These are phyloP conservation scores for Malurus elegans DNA, from an alignment of 2,113 vertebrate species.

Conservation along the genomic window DNA sequence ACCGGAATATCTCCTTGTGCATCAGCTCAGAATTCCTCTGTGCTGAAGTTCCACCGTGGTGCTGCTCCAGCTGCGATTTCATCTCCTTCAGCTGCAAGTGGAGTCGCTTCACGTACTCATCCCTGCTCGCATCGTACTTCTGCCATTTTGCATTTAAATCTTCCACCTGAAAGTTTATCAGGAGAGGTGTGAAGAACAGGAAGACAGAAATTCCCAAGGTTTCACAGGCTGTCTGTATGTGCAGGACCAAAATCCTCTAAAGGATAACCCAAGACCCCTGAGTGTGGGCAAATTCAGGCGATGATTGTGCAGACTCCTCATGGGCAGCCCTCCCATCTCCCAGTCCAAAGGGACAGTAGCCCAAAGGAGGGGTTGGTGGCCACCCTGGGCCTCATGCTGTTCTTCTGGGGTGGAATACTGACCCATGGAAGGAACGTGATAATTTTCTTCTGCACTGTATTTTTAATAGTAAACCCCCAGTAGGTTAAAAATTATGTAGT, in stretches of 20 bases:
- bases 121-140: slow-evolving; percentile 88
- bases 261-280: fast-evolving
- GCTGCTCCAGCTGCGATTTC: slow-evolving; percentile 25
- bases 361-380: not conserved
- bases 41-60: not conserved
- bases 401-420: not conserved
- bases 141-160: slow-evolving; percentile 92
- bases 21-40: slow-evolving; percentile 64
- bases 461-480: not conserved
- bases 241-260: not conserved
- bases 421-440: not conserved
- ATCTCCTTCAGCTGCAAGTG: slow-evolving; percentile 79
- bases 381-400: not conserved
- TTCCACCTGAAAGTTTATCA: slow-evolving; percentile 80
- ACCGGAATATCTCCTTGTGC: slow-evolving; percentile 84
- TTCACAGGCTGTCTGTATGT: not conserved
- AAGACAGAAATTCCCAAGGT: not conserved
- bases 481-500: not conserved
- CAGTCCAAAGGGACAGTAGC: not conserved
- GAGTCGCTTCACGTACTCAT: slow-evolving; percentile 85
- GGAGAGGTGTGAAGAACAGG: not conserved
- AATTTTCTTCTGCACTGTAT: not conserved
- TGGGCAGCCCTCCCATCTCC: not conserved
- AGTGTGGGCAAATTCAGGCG: not conserved
- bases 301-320: not conserved